Evolutionary conservation across 2,113 vertebrate species (phyloP).

Genomic region (Istiophorus platypterus): DNA sequence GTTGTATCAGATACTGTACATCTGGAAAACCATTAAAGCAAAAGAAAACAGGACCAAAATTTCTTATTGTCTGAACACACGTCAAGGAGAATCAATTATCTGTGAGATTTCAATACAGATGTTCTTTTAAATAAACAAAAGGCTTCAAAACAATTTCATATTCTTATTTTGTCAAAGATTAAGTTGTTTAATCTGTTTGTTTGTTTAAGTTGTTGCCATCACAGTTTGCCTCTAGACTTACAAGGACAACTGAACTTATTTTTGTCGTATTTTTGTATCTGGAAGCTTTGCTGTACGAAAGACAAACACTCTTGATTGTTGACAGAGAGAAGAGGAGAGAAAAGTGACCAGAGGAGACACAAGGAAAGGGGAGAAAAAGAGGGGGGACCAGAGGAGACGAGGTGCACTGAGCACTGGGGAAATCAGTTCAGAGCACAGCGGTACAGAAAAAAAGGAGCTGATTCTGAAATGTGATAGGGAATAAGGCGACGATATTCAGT

Average conservation of each 20-base stretch:
- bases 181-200: too few species aligned
- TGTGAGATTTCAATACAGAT: background rate
- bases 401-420: slow-evolving; percentile 12
- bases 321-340: slow-evolving; percentile 14
- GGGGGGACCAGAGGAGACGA: slow-evolving; percentile 23
- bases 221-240: slow-evolving; percentile 5
- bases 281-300: slow-evolving; percentile 42
- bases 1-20: background rate
- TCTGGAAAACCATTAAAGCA: background rate
- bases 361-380: slow-evolving; percentile 5
- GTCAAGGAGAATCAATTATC: too few species aligned
- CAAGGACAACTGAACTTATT: slow-evolving; percentile 52
- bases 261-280: slow-evolving; percentile 52
- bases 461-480: slow-evolving; percentile 48
- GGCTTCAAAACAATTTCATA: background rate
- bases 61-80: too few species aligned
- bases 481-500: slow-evolving; percentile 50
- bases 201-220: slow-evolving; percentile 8
- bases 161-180: slow-evolving; percentile 12
- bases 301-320: slow-evolving; percentile 58
- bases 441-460: slow-evolving; percentile 24
- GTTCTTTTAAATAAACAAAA: slow-evolving; percentile 17
- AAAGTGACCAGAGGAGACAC: slow-evolving; percentile 22
- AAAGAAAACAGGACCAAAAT: background rate
- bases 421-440: slow-evolving; percentile 36